phyloP scores from a whole-genome alignment of 2,888 invertebrate species.

The Capitulum mitella region DNA sequence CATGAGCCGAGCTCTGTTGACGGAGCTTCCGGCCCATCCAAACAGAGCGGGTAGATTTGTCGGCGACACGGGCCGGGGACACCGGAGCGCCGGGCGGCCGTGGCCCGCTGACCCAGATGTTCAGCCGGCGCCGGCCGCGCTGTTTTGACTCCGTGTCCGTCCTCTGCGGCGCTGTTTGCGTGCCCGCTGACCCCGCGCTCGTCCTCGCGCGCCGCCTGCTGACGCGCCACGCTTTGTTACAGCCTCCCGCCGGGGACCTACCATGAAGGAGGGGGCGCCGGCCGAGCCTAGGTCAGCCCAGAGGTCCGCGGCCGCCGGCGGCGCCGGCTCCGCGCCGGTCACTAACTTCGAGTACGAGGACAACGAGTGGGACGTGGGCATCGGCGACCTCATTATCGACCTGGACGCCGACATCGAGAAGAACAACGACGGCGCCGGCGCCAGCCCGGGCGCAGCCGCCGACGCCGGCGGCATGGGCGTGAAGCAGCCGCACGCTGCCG shows the following conservation, averaged over 20 bases:
- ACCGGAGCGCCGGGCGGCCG: too few relatives aligned
- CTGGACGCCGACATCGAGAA: slow-evolving; percentile 86
- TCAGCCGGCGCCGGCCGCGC: too few relatives aligned
- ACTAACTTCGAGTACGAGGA: slow-evolving; percentile 52
- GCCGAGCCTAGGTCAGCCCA: slow-evolving; percentile 16
- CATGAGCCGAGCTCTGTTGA: too few relatives aligned
- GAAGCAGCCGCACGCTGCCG: slow-evolving; percentile 48
- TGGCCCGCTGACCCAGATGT: too few relatives aligned
- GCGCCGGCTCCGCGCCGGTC: background rate
- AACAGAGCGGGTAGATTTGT: too few relatives aligned
- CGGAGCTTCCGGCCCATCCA: too few relatives aligned
- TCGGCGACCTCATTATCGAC: slow-evolving; percentile 91
- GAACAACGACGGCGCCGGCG: slow-evolving; percentile 25
- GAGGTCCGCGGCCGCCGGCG: background rate
- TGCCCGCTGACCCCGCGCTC: too few relatives aligned
- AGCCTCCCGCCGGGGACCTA: background rate
- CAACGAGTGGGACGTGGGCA: slow-evolving; percentile 93
- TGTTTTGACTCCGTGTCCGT: too few relatives aligned
- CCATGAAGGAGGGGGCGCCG: slow-evolving; percentile 15
- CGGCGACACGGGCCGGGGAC: too few relatives aligned
- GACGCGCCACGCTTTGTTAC: background rate
- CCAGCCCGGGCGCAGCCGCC: slow-evolving; percentile 28
- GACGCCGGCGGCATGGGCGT: slow-evolving; percentile 35
- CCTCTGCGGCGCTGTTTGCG: too few relatives aligned
- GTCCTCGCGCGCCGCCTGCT: too few relatives aligned